A percentile compares a stretch with the other conserved stretches of the same genome.
Evolutionary conservation across 2,113 vertebrate species (phyloP).

Genomic region (Apaloderma vittatum): DNA sequence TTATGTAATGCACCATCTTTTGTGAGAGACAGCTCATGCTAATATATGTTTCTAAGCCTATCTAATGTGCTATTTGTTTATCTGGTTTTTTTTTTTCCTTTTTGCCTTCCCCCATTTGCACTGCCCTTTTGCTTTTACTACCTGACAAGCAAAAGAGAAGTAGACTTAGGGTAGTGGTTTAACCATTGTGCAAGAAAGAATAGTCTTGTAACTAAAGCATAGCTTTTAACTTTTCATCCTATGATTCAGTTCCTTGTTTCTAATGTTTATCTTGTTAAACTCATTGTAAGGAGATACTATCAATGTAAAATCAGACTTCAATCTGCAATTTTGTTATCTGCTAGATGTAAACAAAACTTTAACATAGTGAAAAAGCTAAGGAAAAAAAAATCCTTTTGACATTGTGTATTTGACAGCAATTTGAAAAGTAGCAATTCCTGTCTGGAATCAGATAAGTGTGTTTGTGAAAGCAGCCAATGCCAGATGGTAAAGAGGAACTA

Average conservation of each 20-base stretch:
- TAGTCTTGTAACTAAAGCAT: not conserved
- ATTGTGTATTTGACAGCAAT: not conserved
- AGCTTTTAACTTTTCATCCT: too few relatives aligned
- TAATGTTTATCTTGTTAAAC: not conserved
- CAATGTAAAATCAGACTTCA: not conserved
- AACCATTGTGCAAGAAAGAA: conserved; percentile 3
- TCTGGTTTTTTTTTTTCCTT: not conserved
- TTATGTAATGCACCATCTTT: not conserved
- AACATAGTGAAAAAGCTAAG: not conserved
- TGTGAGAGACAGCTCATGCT: not conserved
- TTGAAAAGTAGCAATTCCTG: conserved; percentile 12
- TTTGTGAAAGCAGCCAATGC: conserved; percentile 8
- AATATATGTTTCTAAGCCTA: not conserved
- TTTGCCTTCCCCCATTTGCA: conserved; percentile 33
- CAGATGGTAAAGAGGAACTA: conserved; percentile 9
- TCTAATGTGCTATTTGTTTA: not conserved
- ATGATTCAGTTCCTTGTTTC: not conserved
- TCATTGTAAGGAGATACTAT: not conserved
- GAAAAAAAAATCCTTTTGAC: not conserved
- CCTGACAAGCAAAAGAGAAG: not conserved
- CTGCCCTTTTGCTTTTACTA: conserved; percentile 1
- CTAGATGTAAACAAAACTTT: not conserved
- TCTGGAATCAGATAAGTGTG: not conserved
- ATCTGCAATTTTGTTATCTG: not conserved
- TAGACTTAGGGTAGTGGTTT: not conserved